These are phyloP conservation scores for Melanotaenia maccullochi DNA, from an alignment of 2,797 vertebrate genomes.

Conservation along the genomic window DNA sequence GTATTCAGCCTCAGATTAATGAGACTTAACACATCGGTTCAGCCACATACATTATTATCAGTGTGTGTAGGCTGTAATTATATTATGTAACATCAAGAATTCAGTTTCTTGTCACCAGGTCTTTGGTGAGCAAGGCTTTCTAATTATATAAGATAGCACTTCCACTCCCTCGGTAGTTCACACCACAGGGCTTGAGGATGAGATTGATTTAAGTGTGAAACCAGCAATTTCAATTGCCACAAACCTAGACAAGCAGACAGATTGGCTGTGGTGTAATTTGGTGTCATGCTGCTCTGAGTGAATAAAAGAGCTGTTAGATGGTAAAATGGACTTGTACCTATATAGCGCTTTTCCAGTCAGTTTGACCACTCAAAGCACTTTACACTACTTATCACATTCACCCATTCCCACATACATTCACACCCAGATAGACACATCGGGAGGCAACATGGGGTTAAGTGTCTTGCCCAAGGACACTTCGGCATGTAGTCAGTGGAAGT, in stretches of 20 bases:
- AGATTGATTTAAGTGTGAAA: conserved; percentile 73
- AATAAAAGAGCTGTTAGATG: conserved; percentile 60
- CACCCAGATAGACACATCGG: too few relatives aligned
- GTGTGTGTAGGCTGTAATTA: conserved; percentile 65
- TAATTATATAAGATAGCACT: conserved; percentile 71
- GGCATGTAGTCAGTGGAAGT: too few relatives aligned
- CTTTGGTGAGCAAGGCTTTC: conserved; percentile 60
- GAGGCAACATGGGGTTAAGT: too few relatives aligned
- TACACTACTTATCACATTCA: too few relatives aligned
- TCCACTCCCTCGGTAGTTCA: conserved; percentile 42
- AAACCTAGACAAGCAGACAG: conserved; percentile 56
- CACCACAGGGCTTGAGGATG: conserved; percentile 56
- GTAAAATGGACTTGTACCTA: too few relatives aligned
- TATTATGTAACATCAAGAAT: conserved; percentile 69
- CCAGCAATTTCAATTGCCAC: conserved; percentile 58
- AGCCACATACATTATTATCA: conserved; percentile 43
- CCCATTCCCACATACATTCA: too few relatives aligned
- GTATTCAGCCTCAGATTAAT: conserved; percentile 40
- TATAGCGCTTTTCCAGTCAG: too few relatives aligned
- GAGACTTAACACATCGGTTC: conserved; percentile 49
- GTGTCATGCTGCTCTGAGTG: conserved; percentile 50
- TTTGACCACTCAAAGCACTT: too few relatives aligned
- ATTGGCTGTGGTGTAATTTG: conserved; percentile 54
- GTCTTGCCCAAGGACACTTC: too few relatives aligned
- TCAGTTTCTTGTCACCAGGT: conserved; percentile 67